Conservation (phyloP, 2,113 vertebrate genomes). For the Peromyscus leucopus region DNA sequence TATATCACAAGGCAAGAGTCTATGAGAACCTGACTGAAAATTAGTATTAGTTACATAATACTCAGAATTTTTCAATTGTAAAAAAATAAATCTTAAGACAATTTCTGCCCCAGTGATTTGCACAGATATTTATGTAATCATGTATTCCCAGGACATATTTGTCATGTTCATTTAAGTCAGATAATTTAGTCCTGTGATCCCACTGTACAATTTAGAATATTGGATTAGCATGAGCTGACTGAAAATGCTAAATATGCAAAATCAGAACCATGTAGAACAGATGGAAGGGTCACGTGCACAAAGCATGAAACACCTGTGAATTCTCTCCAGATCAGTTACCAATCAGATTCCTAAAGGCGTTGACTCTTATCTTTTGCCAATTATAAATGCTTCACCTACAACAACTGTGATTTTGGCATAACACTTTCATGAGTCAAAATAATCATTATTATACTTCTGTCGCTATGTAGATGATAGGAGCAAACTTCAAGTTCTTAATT, state of each 20-base stretch:
- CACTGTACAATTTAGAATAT: constrained; percentile 55
- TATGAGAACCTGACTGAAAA: neutral
- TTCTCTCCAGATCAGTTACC: constrained; percentile 68
- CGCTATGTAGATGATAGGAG: neutral
- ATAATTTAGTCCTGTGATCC: constrained; percentile 50
- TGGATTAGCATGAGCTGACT: constrained; percentile 62
- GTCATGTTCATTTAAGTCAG: constrained; percentile 58
- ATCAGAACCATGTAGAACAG: constrained; percentile 71
- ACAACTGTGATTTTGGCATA: constrained; percentile 67
- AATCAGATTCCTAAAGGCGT: constrained; percentile 69
- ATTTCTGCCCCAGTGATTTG: neutral
- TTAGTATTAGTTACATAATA: neutral
- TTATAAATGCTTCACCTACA: constrained; percentile 71
- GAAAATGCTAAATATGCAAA: constrained; percentile 64
- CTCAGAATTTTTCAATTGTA: neutral
- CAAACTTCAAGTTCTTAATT: constrained; percentile 18
- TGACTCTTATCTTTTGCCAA: constrained; percentile 76
- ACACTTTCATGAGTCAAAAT: constrained; percentile 47
- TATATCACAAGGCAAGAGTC: neutral
- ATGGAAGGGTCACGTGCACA: constrained; percentile 43
- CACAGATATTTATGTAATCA: neutral
- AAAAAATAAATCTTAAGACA: neutral
- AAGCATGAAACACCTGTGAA: constrained; percentile 69
- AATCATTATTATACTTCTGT: constrained; percentile 7
- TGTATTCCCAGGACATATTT: constrained; percentile 24